Conservation (phyloP, 1,140 invertebrate species). For the Caenorhabditis inopinata region DNA sequence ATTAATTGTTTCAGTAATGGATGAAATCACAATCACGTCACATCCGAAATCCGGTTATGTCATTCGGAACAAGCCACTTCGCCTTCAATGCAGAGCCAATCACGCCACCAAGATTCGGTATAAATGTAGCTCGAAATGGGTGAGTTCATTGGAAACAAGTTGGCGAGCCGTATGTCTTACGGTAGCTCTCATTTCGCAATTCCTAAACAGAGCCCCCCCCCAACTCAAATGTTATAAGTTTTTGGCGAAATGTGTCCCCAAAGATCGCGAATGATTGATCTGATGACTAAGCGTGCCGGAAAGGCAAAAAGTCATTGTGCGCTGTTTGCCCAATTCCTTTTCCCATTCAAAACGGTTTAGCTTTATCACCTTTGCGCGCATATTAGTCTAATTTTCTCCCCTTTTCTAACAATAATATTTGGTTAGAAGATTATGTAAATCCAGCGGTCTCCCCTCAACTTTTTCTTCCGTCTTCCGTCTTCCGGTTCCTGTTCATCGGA, state of each 20-base stretch:
- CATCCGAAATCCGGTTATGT: slow-evolving; percentile 58
- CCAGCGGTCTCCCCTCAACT: not conserved
- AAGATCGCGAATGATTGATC: not conserved
- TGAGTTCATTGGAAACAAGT: slow-evolving; percentile 45
- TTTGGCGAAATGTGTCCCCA: not conserved
- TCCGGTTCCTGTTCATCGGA: no score
- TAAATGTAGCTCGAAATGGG: slow-evolving; percentile 65
- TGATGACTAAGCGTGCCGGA: not conserved
- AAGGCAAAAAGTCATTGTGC: slow-evolving; percentile 28
- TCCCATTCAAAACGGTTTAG: not conserved
- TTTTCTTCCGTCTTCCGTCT: no score
- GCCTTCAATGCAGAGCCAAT: slow-evolving; percentile 53
- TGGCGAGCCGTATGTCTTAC: not conserved
- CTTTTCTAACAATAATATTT: slow-evolving; percentile 12
- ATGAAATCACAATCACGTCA: slow-evolving; percentile 47
- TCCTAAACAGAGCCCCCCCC: no score
- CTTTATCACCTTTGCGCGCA: slow-evolving; percentile 29
- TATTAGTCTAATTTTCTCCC: not conserved
- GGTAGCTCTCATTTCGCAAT: slow-evolving; percentile 8
- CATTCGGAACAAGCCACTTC: slow-evolving; percentile 55
- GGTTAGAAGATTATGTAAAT: slow-evolving; percentile 27
- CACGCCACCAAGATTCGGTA: slow-evolving; percentile 58
- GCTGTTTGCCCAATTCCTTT: not conserved
- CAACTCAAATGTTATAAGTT: not conserved
- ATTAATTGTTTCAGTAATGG: slow-evolving; percentile 42